Percentiles rank a stretch among this genome's conserved stretches.
Evolutionary conservation across 2,113 vertebrate genomes (phyloP).

Genomic region (Paramisgurnus dabryanus): DNA sequence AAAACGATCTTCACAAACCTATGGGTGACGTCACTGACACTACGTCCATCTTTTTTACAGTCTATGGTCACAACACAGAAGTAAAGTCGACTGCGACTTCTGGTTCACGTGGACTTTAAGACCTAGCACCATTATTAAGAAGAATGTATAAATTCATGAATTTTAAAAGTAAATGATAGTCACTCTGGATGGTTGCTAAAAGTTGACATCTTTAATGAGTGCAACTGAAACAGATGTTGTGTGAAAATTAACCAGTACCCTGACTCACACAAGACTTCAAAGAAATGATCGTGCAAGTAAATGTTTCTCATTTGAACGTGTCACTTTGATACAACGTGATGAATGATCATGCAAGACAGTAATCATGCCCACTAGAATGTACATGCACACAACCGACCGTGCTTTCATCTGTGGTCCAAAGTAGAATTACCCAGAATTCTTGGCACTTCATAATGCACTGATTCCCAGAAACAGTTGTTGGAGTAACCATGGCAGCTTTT

Average conservation of each 20-base stretch:
- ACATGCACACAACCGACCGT: slow-evolving; percentile 28
- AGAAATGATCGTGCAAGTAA: slow-evolving; percentile 26
- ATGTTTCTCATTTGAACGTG: slow-evolving; percentile 36
- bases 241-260: slow-evolving; percentile 11
- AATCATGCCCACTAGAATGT: slow-evolving; percentile 72
- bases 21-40: too few species aligned
- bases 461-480: slow-evolving; percentile 75
- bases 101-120: not conserved
- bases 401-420: slow-evolving; percentile 79
- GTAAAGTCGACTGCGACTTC: too few species aligned
- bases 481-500: slow-evolving; percentile 84
- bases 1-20: too few species aligned
- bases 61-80: too few species aligned
- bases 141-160: not conserved
- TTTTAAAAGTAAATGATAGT: not conserved
- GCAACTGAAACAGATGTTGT: slow-evolving; percentile 19
- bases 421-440: slow-evolving; percentile 82
- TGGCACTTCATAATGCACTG: slow-evolving; percentile 79
- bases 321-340: slow-evolving; percentile 10
- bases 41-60: too few species aligned
- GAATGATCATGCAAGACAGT: slow-evolving; percentile 25
- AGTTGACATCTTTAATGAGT: not conserved
- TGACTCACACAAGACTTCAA: slow-evolving; percentile 26
- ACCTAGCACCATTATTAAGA: too few species aligned
- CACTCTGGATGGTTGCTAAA: not conserved